These are phyloP conservation scores for Australoheros scitulus DNA, from an alignment of 2,113 vertebrate genomes.

Conservation along the genomic window DNA sequence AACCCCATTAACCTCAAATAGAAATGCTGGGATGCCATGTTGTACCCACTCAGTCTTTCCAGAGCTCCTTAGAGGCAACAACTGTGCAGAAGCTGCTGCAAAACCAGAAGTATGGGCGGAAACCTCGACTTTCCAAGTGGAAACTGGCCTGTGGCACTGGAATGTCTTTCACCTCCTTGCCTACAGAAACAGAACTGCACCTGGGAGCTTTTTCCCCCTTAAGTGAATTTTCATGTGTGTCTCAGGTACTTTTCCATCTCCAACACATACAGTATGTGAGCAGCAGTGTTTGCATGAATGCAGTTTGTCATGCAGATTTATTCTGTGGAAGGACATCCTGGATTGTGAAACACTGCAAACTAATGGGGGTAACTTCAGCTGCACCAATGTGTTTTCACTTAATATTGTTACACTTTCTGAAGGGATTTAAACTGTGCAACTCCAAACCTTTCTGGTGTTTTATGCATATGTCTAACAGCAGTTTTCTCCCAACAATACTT, in stretches of 20 bases:
- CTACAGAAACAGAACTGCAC: constrained; percentile 41
- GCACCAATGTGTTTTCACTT: not conserved
- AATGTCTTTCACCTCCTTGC: constrained; percentile 50
- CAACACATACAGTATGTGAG: not conserved
- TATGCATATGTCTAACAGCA: not conserved
- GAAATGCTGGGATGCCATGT: constrained; percentile 69
- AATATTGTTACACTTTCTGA: not conserved
- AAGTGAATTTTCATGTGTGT: constrained; percentile 27
- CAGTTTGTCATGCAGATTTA: not conserved
- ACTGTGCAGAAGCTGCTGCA: constrained; percentile 21
- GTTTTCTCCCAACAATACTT: not conserved
- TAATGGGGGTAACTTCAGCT: not conserved
- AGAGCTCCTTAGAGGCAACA: constrained; percentile 31
- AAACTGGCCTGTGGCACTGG: constrained; percentile 62
- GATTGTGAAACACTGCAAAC: not conserved
- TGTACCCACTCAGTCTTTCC: constrained; percentile 22
- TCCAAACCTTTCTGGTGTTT: not conserved
- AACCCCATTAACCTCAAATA: constrained; percentile 59
- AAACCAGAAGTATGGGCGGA: constrained; percentile 26
- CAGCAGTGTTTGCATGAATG: not conserved
- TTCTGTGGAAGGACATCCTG: not conserved
- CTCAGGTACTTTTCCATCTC: constrained; percentile 36
- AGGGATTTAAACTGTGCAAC: not conserved
- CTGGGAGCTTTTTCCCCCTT: constrained; percentile 4
- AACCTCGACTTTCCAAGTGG: constrained; percentile 53